Evolutionary conservation across 2,888 invertebrate species (phyloP), one percentile per base, ranked within the genome.

Genomic region (Campoplex capitator): DNA sequence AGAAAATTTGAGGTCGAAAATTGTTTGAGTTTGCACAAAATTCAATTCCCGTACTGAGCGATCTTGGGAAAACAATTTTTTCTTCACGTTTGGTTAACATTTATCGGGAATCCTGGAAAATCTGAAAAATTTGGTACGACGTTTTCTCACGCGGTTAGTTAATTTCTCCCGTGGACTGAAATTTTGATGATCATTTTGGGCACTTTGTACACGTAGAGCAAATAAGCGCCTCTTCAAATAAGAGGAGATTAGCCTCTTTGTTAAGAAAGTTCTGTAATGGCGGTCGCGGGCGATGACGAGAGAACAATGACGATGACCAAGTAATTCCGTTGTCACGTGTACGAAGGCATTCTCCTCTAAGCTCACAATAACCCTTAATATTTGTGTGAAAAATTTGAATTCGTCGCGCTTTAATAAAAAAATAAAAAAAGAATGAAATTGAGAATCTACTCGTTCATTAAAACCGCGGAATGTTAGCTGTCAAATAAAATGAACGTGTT

Each of bases 301-400:
- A 16, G 32, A 62, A 62, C 32, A 62, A 62, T 62, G 16, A 16
- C 62, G 62, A 62, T 62, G 62, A 62, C 62, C 32, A 16, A 62
- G 32, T 62, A 13, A 62, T 62, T 32, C 13, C 32, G 16, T 32
- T 16, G 16, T 62, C 32, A 62, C 13, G 2, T 62, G 2, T 62
- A 4, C 32, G 6, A 32, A 32, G 13, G 16, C 62, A 16, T 32
- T 32, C 62, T 62, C 62, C 4, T 62, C 32, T 6, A 32, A 62
- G 32, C 1, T 16, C 62, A 3, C 28, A 16, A 58, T 3, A 23
- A 62, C 4, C 13, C 16, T 32, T 1, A 32, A 62, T 32, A 32
- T 62, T 28, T 32, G 16, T 62, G 28, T 1, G 4, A 32, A 62
- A 16, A 13, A 13, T 28, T 16, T 16, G 32, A 32, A 32, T 16